Evolutionary conservation across 2,888 invertebrate species (phyloP), one percentile per base, ranked within the genome.

Genomic region (Serripes groenlandicus): DNA sequence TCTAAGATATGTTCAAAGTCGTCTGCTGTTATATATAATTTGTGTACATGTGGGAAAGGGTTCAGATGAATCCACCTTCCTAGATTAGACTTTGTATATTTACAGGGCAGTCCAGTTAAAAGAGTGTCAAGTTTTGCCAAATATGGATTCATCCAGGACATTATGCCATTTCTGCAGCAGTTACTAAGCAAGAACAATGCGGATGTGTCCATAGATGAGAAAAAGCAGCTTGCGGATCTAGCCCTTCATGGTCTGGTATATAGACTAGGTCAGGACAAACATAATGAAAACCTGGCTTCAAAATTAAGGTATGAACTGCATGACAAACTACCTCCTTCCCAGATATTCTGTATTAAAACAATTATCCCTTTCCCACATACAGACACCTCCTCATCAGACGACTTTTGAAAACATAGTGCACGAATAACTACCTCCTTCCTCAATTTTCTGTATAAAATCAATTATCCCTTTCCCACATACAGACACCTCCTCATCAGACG

Each of bases 161-260:
- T 96, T 74, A 93, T 96, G 86, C 96, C 95, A 85, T 96, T 96
- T 89, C 95, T 96, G 42, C 92, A 93, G 26, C 92, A 91, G 79
- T 95, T 96, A 81, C 94, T 96, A 42, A 96, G 96, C 90, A 94
- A 96, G 62, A 89, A 81, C 26, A 96, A 96, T 86, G 95, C 96
- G 91, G 96, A 96, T 11, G 95, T 96, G 87, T 95, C 96, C 28
- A 85, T 89, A 9, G 89, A 90, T 26, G 96, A 96, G 75, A 95
- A 96, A 91, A 96, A 96, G 88, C 96, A 96, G 90, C 95, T 97
- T 75, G 96, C 96, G 23, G 96, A 96, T 93, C 95, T 97, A 90
- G 96, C 96, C 64, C 95, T 97, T 23, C 96, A 96, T 94, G 96
- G 96, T 78, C 96, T 96, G 91, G 96, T 96, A 0, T 96, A 96